Evolutionary conservation across 2,113 vertebrate species (phyloP), one percentile per base, ranked within the genome.

Genomic region (Sceloporus undulatus): DNA sequence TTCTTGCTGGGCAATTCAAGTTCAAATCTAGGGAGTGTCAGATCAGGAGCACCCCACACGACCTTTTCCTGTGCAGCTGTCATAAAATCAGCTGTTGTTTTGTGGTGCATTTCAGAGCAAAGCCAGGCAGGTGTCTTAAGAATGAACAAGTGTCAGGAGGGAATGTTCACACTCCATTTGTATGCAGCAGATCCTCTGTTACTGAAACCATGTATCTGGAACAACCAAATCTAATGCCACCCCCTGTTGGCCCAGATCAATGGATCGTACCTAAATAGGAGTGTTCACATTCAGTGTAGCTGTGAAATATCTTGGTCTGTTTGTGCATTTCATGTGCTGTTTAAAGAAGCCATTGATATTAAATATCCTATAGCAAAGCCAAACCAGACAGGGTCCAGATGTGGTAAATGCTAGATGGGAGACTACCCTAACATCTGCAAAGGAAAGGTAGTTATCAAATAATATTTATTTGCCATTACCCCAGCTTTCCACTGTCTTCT

Each of bases 51-150:
- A 84, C 87, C 74, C 87, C 9, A 68, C 82, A 59, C 56, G 81
- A 88, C 87, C 87, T 70, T 62, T 11, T 27, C 48, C 7, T 21
- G 13, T 56, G 52, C 82, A 83, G n/a, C 25, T 88, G 87, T 56
- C 74, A 9, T 34, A 48, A 27, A 65, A 56, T 82, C 88, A 59
- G 42, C 79, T 86, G 88, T 48, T 82, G 29, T 9, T 48, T 56
- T 34, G 74, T 59, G 75, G 59, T 23, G 10, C 42, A 54, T 91
- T 90, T 91, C 85, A 85, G 65, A 54, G 85, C 48, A 82, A 8
- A 65, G 40, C 38, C 1, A 34, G 84, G 87, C 84, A 71, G 23
- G 38, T 34, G 42, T 19, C 62, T 77, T 38, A 87, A 83, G 85
- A 27, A 0, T 76, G 8, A 21, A 11, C 5, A 48, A 65, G 42